A percentile compares a stretch with the other conserved stretches of the same genome.
These are phyloP conservation scores for Platypus cylindrus DNA, from an alignment of 2,888 invertebrate genomes.

Conservation along the genomic window DNA sequence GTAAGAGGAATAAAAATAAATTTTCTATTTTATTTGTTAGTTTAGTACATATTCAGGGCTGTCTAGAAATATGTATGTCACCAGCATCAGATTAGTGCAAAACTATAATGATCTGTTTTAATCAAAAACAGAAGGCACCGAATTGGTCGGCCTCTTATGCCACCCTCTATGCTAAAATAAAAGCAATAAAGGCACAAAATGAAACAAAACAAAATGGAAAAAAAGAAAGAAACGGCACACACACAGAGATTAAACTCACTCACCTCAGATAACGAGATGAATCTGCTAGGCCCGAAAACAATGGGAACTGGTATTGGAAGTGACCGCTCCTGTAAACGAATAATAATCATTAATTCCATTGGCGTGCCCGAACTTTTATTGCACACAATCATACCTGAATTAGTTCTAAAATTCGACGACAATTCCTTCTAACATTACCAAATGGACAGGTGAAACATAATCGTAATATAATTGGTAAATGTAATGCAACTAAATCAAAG, in stretches of 20 bases:
- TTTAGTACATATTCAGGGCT: too few relatives aligned
- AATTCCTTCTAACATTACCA: slow-evolving; percentile 44
- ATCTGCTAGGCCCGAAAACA: slow-evolving; percentile 43
- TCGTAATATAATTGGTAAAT: slow-evolving; percentile 45
- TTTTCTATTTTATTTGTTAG: too few relatives aligned
- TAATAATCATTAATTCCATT: neutral
- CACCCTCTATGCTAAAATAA: too few relatives aligned
- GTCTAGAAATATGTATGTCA: too few relatives aligned
- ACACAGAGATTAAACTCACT: slow-evolving; percentile 26
- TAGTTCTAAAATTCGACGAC: slow-evolving; percentile 42
- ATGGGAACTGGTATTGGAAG: slow-evolving; percentile 41
- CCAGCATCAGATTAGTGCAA: too few relatives aligned
- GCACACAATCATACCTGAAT: slow-evolving; percentile 38
- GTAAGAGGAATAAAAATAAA: too few relatives aligned
- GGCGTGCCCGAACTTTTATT: neutral
- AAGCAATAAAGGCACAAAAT: too few relatives aligned
- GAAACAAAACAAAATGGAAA: too few relatives aligned
- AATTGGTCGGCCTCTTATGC: too few relatives aligned
- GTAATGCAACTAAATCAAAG: slow-evolving; percentile 39
- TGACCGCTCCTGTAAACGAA: slow-evolving; percentile 38
- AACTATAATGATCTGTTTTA: too few relatives aligned
- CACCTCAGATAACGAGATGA: slow-evolving; percentile 43
- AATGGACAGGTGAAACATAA: slow-evolving; percentile 47
- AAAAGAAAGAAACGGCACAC: neutral
- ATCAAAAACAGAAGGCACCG: too few relatives aligned